Conservation (phyloP, 2,888 invertebrate species). For the Nineta flava region DNA sequence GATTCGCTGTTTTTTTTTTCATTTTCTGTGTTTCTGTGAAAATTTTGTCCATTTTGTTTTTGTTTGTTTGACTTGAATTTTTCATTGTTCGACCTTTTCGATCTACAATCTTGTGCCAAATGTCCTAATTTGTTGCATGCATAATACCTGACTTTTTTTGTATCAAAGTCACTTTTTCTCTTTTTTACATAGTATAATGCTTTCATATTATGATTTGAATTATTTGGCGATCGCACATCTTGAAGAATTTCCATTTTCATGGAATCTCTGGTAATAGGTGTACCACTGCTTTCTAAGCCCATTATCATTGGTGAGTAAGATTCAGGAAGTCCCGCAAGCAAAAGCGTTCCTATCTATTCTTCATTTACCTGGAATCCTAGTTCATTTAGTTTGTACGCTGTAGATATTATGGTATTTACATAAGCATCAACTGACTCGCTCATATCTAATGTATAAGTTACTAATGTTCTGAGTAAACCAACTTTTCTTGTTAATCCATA, state of each 20-base stretch:
- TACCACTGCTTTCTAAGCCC: constrained; percentile 16
- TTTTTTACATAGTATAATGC: too few relatives aligned
- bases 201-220: too few relatives aligned
- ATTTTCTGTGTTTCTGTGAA: too few relatives aligned
- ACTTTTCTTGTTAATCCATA: constrained; percentile 18
- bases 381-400: constrained; percentile 16
- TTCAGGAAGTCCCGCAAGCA: constrained; percentile 18
- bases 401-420: constrained; percentile 16
- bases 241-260: constrained; percentile 19
- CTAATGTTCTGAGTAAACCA: constrained; percentile 14
- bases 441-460: constrained; percentile 14
- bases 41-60: too few relatives aligned
- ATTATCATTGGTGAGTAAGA: constrained; percentile 20
- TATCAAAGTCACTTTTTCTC: too few relatives aligned
- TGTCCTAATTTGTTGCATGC: too few relatives aligned
- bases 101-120: too few relatives aligned
- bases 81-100: too few relatives aligned
- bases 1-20: too few relatives aligned
- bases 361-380: constrained; percentile 16
- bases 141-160: too few relatives aligned
- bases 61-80: too few relatives aligned
- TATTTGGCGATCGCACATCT: too few relatives aligned
- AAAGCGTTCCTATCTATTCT: constrained; percentile 18
- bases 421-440: constrained; percentile 16
- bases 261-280: constrained; percentile 14